A percentile compares a stretch with the other conserved stretches of the same genome.
phyloP scores from a whole-genome alignment of 2,888 invertebrate genomes.

The Aporophyla lueneburgensis region DNA sequence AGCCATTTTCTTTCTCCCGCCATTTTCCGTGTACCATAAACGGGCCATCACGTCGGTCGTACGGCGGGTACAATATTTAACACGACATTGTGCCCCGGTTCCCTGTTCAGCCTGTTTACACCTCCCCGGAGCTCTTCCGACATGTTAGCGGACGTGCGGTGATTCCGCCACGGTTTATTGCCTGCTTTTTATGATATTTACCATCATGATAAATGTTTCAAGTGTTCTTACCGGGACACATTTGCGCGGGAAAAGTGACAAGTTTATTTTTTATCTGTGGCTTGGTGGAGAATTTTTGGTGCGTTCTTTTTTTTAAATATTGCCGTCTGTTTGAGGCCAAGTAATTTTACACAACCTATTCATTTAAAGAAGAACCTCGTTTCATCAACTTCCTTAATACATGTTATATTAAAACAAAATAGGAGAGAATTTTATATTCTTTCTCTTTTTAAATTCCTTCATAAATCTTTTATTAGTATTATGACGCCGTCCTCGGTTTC shows the following conservation, averaged over 20 bases:
- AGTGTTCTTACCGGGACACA: conserved; percentile 35
- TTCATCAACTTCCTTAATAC: conserved; percentile 4
- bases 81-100: conserved; percentile 46
- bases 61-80: conserved; percentile 54
- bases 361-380: conserved; percentile 4
- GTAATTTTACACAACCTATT: conserved; percentile 15
- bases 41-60: conserved; percentile 25
- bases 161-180: conserved; percentile 51
- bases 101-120: conserved; percentile 60
- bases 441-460: conserved; percentile 19
- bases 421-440: conserved; percentile 15
- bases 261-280: conserved; percentile 36
- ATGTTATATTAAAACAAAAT: conserved; percentile 28
- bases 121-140: conserved; percentile 55
- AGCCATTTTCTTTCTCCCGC: conserved; percentile 45
- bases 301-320: conserved; percentile 2
- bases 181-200: conserved; percentile 40
- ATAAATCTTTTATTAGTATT: conserved; percentile 51
- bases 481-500: conserved; percentile 10
- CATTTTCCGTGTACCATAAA: conserved; percentile 53
- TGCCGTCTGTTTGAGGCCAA: not conserved
- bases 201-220: conserved; percentile 42
- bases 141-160: conserved; percentile 52
- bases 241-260: conserved; percentile 48
- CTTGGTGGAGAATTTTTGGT: not conserved